These are phyloP conservation scores for Disparrhopalites patrizii DNA, from an alignment of 2,888 invertebrate species.

Conservation along the genomic window DNA sequence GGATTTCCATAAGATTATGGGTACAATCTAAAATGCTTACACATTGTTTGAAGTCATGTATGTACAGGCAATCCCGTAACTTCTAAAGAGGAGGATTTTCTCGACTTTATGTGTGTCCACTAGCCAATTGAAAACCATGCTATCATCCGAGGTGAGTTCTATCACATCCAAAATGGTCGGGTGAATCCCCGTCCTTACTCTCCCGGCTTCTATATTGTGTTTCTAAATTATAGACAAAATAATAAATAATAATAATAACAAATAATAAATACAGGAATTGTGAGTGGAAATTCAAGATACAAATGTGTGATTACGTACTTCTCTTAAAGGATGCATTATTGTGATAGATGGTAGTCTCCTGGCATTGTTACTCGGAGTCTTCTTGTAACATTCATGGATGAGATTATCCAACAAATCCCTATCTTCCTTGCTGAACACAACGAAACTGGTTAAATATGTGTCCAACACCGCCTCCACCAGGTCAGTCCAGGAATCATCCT, in stretches of 20 bases:
- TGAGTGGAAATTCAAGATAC: too few species aligned
- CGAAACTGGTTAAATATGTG: conserved; percentile 3
- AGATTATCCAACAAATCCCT: background rate
- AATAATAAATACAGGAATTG: too few species aligned
- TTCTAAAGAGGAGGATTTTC: conserved; percentile 19
- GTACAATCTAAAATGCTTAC: too few species aligned
- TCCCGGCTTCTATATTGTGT: too few species aligned
- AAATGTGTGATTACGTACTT: too few species aligned
- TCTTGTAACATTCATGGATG: conserved; percentile 10
- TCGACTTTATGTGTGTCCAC: conserved; percentile 16
- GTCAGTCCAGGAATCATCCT: conserved; percentile 21
- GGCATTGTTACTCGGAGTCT: too few species aligned
- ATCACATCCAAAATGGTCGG: conserved; percentile 22
- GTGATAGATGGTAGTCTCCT: too few species aligned
- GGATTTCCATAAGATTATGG: too few species aligned
- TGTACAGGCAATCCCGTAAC: conserved; percentile 16
- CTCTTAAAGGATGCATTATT: too few species aligned
- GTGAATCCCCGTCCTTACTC: too few species aligned
- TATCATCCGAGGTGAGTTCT: conserved; percentile 31
- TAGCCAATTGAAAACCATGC: conserved; percentile 29
- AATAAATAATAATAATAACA: too few species aligned
- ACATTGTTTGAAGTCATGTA: conserved; percentile 48
- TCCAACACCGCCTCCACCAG: conserved; percentile 21
- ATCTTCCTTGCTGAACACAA: conserved; percentile 17
- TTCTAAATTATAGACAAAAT: too few species aligned